Evolutionary conservation across 2,888 invertebrate species (phyloP).

Genomic region (Drosophila anceps): DNA sequence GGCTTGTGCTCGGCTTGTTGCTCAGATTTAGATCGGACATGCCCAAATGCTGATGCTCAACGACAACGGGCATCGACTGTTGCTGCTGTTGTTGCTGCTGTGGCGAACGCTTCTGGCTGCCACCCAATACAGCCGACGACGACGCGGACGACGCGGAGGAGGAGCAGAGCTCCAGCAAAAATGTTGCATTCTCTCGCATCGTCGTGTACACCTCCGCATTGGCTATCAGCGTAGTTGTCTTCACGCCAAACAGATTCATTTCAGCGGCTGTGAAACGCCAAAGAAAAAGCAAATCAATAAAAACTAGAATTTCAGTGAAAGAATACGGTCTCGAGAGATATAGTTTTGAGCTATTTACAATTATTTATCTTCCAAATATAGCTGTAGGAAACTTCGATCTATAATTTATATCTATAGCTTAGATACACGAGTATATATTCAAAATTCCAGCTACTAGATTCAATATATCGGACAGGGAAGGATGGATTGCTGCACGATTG

Average conservation of each 20-base stretch:
- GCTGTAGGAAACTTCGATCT: too few species aligned
- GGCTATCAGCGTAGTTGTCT: slow-evolving; percentile 83
- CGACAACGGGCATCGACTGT: slow-evolving; percentile 82
- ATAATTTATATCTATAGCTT: too few species aligned
- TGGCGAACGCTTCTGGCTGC: slow-evolving; percentile 79
- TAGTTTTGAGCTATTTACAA: too few species aligned
- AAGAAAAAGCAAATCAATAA: not conserved
- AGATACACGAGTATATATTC: too few species aligned
- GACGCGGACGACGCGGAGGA: slow-evolving; percentile 85
- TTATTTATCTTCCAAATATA: too few species aligned
- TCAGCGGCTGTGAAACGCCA: slow-evolving; percentile 67
- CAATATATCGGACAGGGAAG: too few species aligned
- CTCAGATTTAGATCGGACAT: slow-evolving; percentile 82
- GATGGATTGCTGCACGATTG: too few species aligned
- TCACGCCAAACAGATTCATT: slow-evolving; percentile 85
- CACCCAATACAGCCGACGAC: slow-evolving; percentile 72
- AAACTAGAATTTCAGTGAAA: too few species aligned
- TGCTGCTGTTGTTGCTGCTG: slow-evolving; percentile 65
- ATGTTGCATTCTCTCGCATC: slow-evolving; percentile 97
- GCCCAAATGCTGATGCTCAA: slow-evolving; percentile 82
- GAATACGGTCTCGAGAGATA: too few species aligned
- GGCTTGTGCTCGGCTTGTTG: slow-evolving; percentile 84
- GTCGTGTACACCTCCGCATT: slow-evolving; percentile 86
- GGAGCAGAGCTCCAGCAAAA: slow-evolving; percentile 93
- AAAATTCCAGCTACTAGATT: too few species aligned